phyloP scores from a whole-genome alignment of 1,140 invertebrate genomes.

The Whitmania pigra region DNA sequence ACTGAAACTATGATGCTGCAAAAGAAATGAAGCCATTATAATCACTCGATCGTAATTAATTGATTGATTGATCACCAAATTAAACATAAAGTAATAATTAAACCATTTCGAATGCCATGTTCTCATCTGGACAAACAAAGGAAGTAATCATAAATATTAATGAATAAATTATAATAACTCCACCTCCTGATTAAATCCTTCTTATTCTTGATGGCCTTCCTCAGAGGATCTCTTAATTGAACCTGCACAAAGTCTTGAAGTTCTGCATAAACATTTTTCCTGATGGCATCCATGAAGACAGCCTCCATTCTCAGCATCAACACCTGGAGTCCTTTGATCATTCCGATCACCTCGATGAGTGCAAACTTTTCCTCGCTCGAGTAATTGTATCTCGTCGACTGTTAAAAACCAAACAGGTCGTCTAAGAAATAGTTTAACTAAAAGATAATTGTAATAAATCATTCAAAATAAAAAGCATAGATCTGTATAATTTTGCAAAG shows the following conservation, averaged over 20 bases:
- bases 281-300: conserved; percentile 87
- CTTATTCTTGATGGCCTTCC: conserved; percentile 95
- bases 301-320: conserved; percentile 95
- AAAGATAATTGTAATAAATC: too few relatives aligned
- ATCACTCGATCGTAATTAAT: too few relatives aligned
- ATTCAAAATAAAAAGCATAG: too few relatives aligned
- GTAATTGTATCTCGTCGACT: conserved; percentile 94
- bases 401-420: too few relatives aligned
- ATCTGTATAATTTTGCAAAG: too few relatives aligned
- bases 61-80: too few relatives aligned
- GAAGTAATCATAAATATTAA: too few relatives aligned
- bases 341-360: conserved; percentile 92
- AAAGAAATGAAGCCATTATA: conserved; percentile 25
- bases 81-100: too few relatives aligned
- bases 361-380: conserved; percentile 94
- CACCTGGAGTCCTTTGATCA: conserved; percentile 97
- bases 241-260: conserved; percentile 95
- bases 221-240: conserved; percentile 71
- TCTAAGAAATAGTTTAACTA: too few relatives aligned
- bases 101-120: too few relatives aligned
- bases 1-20: conserved; percentile 81
- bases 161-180: neutral
- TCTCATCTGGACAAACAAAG: too few relatives aligned
- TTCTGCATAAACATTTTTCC: conserved; percentile 86
- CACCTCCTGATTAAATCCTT: conserved; percentile 85